Evolutionary conservation across 2,888 invertebrate genomes (phyloP).

Genomic region (Clunio marinus): DNA sequence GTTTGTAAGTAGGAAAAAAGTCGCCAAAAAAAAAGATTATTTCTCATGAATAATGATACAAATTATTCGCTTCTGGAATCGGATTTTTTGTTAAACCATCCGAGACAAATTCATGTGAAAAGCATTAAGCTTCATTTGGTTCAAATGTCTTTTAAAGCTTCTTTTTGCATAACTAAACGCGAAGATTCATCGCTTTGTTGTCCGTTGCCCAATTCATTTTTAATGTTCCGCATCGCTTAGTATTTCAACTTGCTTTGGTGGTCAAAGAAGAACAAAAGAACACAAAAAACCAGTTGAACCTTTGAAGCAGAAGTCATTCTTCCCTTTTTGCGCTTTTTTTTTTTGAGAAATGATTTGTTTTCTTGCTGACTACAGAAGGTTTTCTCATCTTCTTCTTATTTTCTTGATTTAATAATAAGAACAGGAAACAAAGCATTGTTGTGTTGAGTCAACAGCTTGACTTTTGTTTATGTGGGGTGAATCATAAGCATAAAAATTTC

Average conservation of each 20-base stretch:
- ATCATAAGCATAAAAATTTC: background rate
- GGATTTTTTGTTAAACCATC: background rate
- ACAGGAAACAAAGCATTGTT: background rate
- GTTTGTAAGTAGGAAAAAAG: background rate
- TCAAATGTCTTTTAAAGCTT: background rate
- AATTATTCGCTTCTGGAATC: background rate
- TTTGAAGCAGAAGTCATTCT: too few species aligned
- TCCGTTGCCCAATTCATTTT: slow-evolving; percentile 4
- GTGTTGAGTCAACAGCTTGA: slow-evolving; percentile 13
- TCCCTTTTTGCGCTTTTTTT: too few species aligned
- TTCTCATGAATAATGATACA: slow-evolving; percentile 10
- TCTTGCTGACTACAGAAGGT: background rate
- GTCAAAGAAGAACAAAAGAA: too few species aligned
- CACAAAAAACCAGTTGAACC: too few species aligned
- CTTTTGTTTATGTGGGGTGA: background rate
- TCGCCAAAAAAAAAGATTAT: background rate
- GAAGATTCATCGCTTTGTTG: slow-evolving; percentile 14
- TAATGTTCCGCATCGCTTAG: slow-evolving; percentile 6
- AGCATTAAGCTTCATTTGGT: background rate
- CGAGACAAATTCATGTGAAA: slow-evolving; percentile 9
- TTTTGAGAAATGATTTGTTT: too few species aligned
- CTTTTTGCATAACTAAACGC: background rate
- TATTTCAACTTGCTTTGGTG: background rate
- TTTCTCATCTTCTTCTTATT: slow-evolving; percentile 14
- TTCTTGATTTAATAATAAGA: background rate